These are phyloP conservation scores for Allolobophora icterica DNA, from an alignment of 2,888 invertebrate species.

Conservation along the genomic window DNA sequence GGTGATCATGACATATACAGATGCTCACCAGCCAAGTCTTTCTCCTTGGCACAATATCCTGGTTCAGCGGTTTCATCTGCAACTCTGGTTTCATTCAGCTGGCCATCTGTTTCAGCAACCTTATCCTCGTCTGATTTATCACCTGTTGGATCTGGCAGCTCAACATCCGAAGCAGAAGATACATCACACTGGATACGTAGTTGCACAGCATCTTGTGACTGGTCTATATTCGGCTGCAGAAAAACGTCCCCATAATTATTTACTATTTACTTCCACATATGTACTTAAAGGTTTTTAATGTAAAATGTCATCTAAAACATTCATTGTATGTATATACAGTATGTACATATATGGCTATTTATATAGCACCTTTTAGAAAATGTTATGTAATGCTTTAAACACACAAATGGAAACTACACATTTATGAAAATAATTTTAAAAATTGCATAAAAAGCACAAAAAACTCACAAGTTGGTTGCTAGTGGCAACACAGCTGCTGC, in stretches of 20 bases:
- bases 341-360: not conserved
- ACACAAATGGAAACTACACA: not conserved
- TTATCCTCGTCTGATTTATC: not conserved
- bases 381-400: not conserved
- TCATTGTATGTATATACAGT: not conserved
- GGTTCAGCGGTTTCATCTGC: not conserved
- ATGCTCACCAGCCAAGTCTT: not conserved
- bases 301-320: not conserved
- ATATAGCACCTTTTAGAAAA: not conserved
- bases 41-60: not conserved
- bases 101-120: not conserved
- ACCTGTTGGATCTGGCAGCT: not conserved
- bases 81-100: not conserved
- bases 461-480: not conserved
- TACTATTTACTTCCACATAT: not conserved
- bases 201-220: not conserved
- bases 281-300: not conserved
- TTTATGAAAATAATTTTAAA: not conserved
- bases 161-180: not conserved
- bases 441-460: not conserved
- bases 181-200: not conserved
- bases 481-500: not conserved
- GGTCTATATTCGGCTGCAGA: not conserved
- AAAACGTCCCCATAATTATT: not conserved
- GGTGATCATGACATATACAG: too few relatives aligned